Percentiles rank a stretch among this genome's conserved stretches.
Evolutionary conservation across 2,797 vertebrate species (phyloP).

Genomic region (Alectoris magna): DNA sequence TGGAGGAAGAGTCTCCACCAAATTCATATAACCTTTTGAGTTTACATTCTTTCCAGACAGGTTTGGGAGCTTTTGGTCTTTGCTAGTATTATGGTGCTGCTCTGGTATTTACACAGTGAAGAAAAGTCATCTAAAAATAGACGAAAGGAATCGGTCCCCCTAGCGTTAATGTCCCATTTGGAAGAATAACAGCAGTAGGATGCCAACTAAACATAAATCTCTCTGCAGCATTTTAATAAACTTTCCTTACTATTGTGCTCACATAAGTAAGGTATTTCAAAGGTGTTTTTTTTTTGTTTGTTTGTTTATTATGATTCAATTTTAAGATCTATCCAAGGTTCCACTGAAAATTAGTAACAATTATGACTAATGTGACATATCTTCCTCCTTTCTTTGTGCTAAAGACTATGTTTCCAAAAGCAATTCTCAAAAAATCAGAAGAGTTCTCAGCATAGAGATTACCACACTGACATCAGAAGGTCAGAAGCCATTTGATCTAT

Average conservation of each 20-base stretch:
- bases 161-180: neutral
- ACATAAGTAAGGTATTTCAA: neutral
- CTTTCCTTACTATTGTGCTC: neutral
- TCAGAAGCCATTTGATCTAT: neutral
- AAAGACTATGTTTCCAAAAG: neutral
- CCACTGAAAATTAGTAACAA: neutral
- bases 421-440: neutral
- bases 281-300: neutral
- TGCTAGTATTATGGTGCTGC: neutral
- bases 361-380: neutral
- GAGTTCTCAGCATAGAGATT: neutral
- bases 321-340: neutral
- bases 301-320: neutral
- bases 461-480: neutral
- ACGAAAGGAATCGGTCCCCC: neutral
- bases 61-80: neutral
- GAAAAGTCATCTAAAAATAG: neutral
- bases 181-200: neutral
- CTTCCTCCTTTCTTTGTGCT: neutral
- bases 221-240: neutral
- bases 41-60: neutral
- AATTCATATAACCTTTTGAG: rapidly evolving
- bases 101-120: neutral
- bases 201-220: neutral
- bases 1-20: neutral